Evolutionary conservation across 2,797 vertebrate genomes (phyloP).

Genomic region (Botia kubotai): DNA sequence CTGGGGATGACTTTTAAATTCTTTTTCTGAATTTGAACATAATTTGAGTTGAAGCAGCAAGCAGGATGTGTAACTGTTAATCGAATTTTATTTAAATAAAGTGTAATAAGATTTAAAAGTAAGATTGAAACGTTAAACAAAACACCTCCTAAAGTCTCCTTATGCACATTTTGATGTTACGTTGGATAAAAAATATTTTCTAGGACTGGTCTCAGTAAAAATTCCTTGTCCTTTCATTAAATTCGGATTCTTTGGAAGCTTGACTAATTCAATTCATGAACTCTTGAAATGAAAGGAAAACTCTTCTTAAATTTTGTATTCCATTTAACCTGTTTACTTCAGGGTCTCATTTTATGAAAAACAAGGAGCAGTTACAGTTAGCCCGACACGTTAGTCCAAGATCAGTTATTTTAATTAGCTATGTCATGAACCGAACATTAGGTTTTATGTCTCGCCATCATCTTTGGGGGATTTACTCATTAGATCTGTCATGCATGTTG

Average conservation of each 20-base stretch:
- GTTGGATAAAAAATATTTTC: no score
- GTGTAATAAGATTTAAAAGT: no score
- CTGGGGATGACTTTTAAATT: no score
- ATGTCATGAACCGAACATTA: constrained; percentile 68
- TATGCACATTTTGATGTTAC: no score
- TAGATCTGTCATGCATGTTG: constrained; percentile 30
- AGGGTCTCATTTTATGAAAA: constrained; percentile 34
- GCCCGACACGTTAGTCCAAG: constrained; percentile 63
- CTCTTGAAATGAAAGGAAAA: no score
- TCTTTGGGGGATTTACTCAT: constrained; percentile 56
- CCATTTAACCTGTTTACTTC: not conserved
- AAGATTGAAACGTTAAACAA: no score
- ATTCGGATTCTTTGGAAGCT: not conserved
- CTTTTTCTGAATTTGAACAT: no score
- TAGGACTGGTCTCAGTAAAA: not conserved
- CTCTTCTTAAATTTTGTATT: not conserved
- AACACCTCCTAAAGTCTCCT: no score
- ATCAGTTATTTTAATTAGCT: constrained; percentile 77
- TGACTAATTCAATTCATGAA: no score
- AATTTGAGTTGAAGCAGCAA: no score
- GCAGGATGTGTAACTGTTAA: no score
- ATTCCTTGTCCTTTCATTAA: not conserved
- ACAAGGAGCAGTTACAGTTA: constrained; percentile 56
- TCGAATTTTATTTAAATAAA: no score
- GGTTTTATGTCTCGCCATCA: constrained; percentile 64